phyloP scores from a whole-genome alignment of 64 coral and sea anemone genomes.

The Actinia tenebrosa region DNA sequence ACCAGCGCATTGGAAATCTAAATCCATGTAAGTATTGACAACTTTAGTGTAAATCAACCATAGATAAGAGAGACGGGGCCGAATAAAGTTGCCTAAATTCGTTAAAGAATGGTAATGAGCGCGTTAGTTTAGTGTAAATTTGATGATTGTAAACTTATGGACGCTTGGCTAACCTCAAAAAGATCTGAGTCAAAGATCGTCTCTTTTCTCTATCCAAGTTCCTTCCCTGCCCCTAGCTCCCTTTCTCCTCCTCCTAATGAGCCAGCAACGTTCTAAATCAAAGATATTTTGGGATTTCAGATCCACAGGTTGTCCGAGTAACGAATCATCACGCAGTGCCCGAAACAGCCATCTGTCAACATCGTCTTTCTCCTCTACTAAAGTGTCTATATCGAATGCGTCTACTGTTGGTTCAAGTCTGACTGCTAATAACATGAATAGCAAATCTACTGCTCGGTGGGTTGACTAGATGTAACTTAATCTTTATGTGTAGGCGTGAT shows the following conservation, averaged over 20 bases:
- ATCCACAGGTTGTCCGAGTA: conserved; percentile 44
- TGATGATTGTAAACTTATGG: too few species aligned
- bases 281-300: background rate
- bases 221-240: too few species aligned
- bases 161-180: too few species aligned
- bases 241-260: background rate
- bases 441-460: background rate
- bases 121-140: too few species aligned
- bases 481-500: background rate
- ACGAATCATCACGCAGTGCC: conserved; percentile 30
- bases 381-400: background rate
- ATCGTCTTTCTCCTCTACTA: conserved; percentile 26
- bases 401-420: background rate
- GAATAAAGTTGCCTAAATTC: too few species aligned
- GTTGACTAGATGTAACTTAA: background rate
- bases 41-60: too few species aligned
- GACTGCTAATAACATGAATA: background rate
- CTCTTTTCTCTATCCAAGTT: background rate
- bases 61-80: too few species aligned
- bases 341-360: conserved; percentile 15
- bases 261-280: background rate
- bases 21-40: conserved; percentile 42
- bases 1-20: conserved; percentile 47
- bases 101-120: too few species aligned
- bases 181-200: too few species aligned